phyloP scores from a whole-genome alignment of 2,113 vertebrate genomes.

The Eupsittula cactorum region DNA sequence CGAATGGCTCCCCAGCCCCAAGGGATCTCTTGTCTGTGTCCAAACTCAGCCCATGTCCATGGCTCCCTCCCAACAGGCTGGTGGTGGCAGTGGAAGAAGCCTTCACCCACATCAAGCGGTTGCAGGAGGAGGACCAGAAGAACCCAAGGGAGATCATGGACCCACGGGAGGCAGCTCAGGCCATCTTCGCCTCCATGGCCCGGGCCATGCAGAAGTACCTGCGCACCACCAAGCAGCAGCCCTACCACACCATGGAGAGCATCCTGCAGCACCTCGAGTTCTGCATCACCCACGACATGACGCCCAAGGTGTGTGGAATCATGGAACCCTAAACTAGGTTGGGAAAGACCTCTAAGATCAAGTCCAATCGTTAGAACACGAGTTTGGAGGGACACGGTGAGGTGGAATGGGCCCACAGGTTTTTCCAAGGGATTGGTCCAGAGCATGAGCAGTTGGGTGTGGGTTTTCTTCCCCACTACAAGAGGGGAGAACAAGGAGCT shows the following conservation, averaged over 20 bases:
- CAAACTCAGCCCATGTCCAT: fast-evolving
- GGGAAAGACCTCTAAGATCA: not conserved
- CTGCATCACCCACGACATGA: slow-evolving; percentile 99
- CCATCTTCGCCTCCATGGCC: slow-evolving; percentile 97
- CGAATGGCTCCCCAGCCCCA: fast-evolving
- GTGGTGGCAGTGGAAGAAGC: slow-evolving; percentile 96
- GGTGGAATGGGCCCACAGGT: fast-evolving
- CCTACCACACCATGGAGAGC: slow-evolving; percentile 98
- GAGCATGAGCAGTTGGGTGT: not conserved
- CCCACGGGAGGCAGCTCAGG: slow-evolving; percentile 92
- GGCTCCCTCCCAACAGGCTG: slow-evolving; percentile 71
- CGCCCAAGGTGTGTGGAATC: slow-evolving; percentile 81
- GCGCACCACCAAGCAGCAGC: slow-evolving; percentile 93
- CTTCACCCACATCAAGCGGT: slow-evolving; percentile 94
- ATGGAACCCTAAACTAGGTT: not conserved
- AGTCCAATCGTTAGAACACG: not conserved
- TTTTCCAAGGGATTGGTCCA: not conserved
- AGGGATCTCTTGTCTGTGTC: not conserved
- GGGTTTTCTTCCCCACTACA: not conserved
- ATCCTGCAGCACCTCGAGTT: slow-evolving; percentile 96
- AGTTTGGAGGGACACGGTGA: not conserved
- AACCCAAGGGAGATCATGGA: slow-evolving; percentile 94
- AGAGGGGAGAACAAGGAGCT: not conserved
- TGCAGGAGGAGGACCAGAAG: slow-evolving; percentile 93
- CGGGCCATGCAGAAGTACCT: slow-evolving; percentile 98